Evolutionary conservation across 2,113 vertebrate genomes (phyloP).

Genomic region (Corythornis cristatus): DNA sequence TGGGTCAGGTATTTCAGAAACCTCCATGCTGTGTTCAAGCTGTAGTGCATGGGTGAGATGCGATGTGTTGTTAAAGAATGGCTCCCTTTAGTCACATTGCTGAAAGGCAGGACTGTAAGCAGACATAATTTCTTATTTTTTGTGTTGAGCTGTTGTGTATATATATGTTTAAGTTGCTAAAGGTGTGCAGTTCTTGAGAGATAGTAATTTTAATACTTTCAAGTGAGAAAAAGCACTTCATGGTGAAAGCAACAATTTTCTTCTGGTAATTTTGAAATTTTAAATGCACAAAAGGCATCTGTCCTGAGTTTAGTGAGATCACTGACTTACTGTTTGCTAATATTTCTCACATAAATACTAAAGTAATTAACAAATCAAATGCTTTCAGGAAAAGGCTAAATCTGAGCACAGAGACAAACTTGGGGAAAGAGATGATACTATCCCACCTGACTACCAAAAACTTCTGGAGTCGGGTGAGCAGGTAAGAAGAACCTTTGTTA

Average conservation of each 20-base stretch:
- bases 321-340: not conserved
- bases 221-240: rapidly evolving
- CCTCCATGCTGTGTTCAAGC: no score
- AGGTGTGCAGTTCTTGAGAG: not conserved
- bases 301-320: not conserved
- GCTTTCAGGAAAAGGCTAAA: conserved; percentile 74
- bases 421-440: conserved; percentile 79
- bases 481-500: conserved; percentile 40
- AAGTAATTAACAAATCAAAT: not conserved
- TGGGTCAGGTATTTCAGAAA: no score
- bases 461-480: conserved; percentile 69
- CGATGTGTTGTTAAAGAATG: not conserved
- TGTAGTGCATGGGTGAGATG: not conserved
- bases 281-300: not conserved
- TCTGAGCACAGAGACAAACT: conserved; percentile 76
- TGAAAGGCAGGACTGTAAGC: not conserved
- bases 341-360: not conserved
- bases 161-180: not conserved
- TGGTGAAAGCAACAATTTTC: not conserved
- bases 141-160: not conserved
- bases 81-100: not conserved
- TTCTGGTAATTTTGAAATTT: not conserved
- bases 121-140: not conserved
- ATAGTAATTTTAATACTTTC: not conserved
- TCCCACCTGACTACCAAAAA: conserved; percentile 75